phyloP scores from a whole-genome alignment of 2,797 vertebrate species.

The Neoniphon sammara region DNA sequence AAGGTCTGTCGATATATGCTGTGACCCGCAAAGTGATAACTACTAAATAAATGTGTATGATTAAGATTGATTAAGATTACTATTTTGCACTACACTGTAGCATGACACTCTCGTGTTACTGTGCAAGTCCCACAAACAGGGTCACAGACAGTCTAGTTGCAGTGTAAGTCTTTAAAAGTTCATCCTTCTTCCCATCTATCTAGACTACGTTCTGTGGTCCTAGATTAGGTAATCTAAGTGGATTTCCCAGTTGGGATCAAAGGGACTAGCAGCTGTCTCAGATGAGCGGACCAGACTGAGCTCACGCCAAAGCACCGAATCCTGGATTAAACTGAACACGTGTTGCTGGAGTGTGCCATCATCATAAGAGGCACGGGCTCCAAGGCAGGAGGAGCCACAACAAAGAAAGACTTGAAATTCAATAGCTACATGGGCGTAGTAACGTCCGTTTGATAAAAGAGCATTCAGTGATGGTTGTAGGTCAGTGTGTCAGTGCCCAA shows the following conservation, averaged over 20 bases:
- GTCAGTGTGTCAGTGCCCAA: conserved; percentile 60
- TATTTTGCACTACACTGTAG: conserved; percentile 3
- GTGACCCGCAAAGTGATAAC: background rate
- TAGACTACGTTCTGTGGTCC: conserved; percentile 44
- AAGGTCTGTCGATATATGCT: conserved; percentile 10
- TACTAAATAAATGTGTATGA: background rate
- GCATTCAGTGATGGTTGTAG: conserved; percentile 45
- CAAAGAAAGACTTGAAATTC: conserved; percentile 32
- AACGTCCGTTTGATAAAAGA: conserved; percentile 12
- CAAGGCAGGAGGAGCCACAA: background rate
- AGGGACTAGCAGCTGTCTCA: conserved; percentile 79
- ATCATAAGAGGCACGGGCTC: conserved; percentile 25
- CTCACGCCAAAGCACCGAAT: conserved; percentile 76
- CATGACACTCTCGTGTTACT: background rate
- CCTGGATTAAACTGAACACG: conserved; percentile 79
- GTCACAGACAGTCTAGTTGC: conserved; percentile 27
- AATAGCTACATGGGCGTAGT: conserved; percentile 3
- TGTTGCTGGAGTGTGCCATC: conserved; percentile 37
- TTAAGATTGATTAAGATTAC: background rate
- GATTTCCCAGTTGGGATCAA: conserved; percentile 82
- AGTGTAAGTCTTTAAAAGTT: conserved; percentile 25
- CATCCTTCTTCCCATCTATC: conserved; percentile 50
- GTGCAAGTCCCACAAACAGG: conserved; percentile 20
- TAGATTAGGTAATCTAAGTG: conserved; percentile 81
- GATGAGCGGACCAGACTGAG: conserved; percentile 71